phyloP scores from a whole-genome alignment of 2,113 vertebrate genomes.

The Trogon surrucura region DNA sequence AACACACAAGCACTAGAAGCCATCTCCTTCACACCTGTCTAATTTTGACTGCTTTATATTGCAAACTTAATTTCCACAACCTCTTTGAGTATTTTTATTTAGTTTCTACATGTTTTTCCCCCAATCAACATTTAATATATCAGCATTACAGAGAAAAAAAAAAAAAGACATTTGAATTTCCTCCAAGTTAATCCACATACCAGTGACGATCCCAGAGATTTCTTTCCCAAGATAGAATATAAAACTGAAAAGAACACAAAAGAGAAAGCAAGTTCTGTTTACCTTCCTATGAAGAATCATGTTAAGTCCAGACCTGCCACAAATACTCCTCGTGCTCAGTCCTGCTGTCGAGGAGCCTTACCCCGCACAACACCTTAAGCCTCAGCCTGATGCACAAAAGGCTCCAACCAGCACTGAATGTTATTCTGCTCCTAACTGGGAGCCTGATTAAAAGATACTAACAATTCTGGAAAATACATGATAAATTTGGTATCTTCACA shows the following conservation, averaged over 20 bases:
- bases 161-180: neutral
- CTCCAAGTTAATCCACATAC: conserved; percentile 9
- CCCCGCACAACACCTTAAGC: neutral
- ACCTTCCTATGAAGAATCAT: neutral
- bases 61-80: neutral
- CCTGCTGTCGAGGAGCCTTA: neutral
- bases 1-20: neutral
- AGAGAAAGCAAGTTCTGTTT: neutral
- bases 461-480: neutral
- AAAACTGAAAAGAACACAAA: neutral
- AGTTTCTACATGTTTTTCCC: neutral
- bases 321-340: neutral
- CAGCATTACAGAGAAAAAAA: neutral
- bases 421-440: neutral
- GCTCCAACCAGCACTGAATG: neutral
- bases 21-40: neutral
- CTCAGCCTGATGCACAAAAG: neutral
- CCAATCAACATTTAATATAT: neutral
- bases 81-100: neutral
- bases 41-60: neutral
- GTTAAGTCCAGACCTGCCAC: neutral
- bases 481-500: conserved; percentile 46
- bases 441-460: conserved; percentile 1
- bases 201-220: neutral
- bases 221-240: neutral